Base-by-base conservation (phyloP, 2,888 invertebrate genomes). In the Helleia helle region DNA sequence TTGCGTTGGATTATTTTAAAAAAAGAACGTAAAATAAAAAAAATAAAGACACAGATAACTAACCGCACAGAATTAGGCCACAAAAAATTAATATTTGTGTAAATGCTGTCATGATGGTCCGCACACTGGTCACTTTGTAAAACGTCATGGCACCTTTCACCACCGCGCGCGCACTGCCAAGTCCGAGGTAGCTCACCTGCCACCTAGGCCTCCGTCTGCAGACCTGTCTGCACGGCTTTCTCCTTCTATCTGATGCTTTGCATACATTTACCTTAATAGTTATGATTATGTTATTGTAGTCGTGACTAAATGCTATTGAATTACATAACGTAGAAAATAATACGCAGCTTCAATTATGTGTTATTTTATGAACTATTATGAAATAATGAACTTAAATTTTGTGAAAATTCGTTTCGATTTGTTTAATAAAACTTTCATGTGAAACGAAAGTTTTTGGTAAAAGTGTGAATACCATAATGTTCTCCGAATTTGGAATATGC, bases 101-200 rank as follows among this genome's bases (percentile, higher is more conserved):
- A 56, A 62, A 61, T 50, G 66, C 64, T 62, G 69, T 61, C 71
- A 73, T 76, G 60, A 61, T 56, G 52, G 64, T 58, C 54, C 66
- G 65, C 52, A 54, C 59, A 57, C 61, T 49, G 62, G 59, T 65
- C 57, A 61, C 64, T 51, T 44, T 42, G 48, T 53, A 58, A 58
- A 63, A 63, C 68, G 72, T 70, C 77, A 77, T 77, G 63, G 56
- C 59, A 55, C 84, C 83, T 80, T 83, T 84, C 83, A 83, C 83
- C 67, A 73, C 49, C 79, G 76, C 72, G 64, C 58, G 71, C 75
- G 69, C 69, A 84, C 83, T 84, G 77, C 54, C 58, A 53, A 48
- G 44, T 28, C 24, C 42, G 47, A 46, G 43, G 42, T 51, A 50
- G 43, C 49, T 43, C 43, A 42, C 43, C n/a, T n/a, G n/a, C 36